Conservation (phyloP, 2,113 vertebrate genomes). For the Hepsetus odoe region DNA sequence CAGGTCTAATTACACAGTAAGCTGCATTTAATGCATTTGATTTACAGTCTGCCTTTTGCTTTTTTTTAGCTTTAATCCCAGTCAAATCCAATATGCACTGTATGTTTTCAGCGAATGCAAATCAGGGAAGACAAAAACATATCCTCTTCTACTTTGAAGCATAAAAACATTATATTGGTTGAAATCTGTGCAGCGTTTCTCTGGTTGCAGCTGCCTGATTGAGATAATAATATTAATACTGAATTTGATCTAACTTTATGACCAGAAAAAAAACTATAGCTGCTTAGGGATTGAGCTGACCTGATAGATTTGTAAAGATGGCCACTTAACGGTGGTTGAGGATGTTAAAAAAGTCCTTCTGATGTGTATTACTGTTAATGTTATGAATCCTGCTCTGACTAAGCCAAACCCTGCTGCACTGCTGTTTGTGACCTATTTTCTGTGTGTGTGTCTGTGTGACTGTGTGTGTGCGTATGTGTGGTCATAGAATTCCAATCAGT, state of each 20-base stretch:
- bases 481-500: constrained; percentile 54
- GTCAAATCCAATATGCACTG: too few relatives aligned
- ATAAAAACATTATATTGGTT: too few relatives aligned
- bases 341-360: neutral
- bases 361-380: neutral
- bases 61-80: too few relatives aligned
- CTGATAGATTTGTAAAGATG: too few relatives aligned
- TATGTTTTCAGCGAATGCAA: too few relatives aligned
- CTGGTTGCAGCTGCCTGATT: too few relatives aligned
- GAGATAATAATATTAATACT: neutral
- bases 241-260: neutral
- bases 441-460: neutral
- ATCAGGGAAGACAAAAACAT: too few relatives aligned
- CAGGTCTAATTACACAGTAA: neutral
- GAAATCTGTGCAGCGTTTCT: too few relatives aligned
- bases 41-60: neutral
- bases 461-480: constrained; percentile 11
- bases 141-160: too few relatives aligned
- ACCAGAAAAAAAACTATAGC: neutral
- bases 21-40: neutral
- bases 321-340: too few relatives aligned
- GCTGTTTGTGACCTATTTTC: constrained; percentile 41
- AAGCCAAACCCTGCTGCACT: neutral
- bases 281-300: neutral
- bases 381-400: constrained; percentile 5